Conservation (phyloP, 2,113 vertebrate genomes). For the Sebastes schlegelii region DNA sequence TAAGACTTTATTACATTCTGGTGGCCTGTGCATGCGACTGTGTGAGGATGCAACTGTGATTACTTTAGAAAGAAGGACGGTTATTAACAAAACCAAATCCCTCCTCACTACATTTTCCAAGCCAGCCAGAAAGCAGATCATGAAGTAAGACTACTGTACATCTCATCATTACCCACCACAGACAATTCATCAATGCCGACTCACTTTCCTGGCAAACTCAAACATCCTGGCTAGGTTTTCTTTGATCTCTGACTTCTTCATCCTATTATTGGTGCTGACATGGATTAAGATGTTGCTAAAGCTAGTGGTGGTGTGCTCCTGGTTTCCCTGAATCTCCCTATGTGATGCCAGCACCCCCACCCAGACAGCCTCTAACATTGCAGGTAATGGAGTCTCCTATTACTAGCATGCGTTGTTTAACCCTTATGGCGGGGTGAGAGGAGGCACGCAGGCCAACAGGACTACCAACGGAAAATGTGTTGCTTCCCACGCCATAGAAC, state of each 20-base stretch:
- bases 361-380: background rate
- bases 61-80: background rate
- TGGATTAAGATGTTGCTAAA: background rate
- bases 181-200: background rate
- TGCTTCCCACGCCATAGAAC: background rate
- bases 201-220: background rate
- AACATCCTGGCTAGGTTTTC: background rate
- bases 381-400: background rate
- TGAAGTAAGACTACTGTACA: background rate
- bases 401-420: background rate
- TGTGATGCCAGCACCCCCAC: background rate
- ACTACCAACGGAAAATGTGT: too few species aligned
- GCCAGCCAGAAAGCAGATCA: background rate
- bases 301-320: background rate
- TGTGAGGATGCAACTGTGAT: background rate
- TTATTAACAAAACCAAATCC: slow-evolving; percentile 1
- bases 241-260: background rate
- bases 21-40: background rate
- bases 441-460: background rate
- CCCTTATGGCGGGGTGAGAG: background rate
- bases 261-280: background rate
- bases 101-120: background rate
- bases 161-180: background rate
- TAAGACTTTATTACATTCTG: background rate
- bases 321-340: background rate